Conservation (phyloP, 2,888 invertebrate genomes). For the Melanotus villosus region DNA sequence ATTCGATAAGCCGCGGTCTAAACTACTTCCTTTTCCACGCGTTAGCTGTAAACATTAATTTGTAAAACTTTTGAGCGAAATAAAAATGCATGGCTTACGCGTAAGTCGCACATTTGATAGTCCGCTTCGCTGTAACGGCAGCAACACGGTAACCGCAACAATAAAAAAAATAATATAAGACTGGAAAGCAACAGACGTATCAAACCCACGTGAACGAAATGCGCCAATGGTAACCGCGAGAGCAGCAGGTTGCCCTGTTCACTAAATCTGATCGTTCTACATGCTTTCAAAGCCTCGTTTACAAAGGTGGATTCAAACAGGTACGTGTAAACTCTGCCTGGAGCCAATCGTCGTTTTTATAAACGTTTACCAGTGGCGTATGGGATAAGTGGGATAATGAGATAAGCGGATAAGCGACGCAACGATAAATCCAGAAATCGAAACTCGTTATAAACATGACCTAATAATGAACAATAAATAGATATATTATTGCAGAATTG, state of each 20-base stretch:
- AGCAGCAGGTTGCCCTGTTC: constrained; percentile 48
- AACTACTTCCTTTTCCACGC: background rate
- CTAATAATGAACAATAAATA: no score
- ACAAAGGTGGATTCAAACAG: constrained; percentile 42
- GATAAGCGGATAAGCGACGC: background rate
- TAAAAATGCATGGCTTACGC: background rate
- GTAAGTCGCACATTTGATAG: constrained; percentile 5
- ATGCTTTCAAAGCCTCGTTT: constrained; percentile 48
- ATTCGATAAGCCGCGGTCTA: background rate
- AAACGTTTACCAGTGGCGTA: no score
- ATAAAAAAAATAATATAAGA: constrained; percentile 56
- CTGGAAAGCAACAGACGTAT: constrained; percentile 53
- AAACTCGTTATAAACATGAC: no score
- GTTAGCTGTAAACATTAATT: background rate
- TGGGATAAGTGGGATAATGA: background rate
- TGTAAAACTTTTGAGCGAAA: background rate
- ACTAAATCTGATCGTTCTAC: constrained; percentile 50
- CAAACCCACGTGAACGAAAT: constrained; percentile 54
- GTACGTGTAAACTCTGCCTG: constrained; percentile 23
- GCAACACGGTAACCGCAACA: constrained; percentile 50
- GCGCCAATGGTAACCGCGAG: constrained; percentile 52
- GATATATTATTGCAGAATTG: no score
- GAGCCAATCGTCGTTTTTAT: background rate
- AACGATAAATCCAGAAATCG: background rate
- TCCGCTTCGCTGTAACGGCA: background rate